phyloP scores from a whole-genome alignment of 2,888 invertebrate genomes.

The Drosophila yooni region DNA sequence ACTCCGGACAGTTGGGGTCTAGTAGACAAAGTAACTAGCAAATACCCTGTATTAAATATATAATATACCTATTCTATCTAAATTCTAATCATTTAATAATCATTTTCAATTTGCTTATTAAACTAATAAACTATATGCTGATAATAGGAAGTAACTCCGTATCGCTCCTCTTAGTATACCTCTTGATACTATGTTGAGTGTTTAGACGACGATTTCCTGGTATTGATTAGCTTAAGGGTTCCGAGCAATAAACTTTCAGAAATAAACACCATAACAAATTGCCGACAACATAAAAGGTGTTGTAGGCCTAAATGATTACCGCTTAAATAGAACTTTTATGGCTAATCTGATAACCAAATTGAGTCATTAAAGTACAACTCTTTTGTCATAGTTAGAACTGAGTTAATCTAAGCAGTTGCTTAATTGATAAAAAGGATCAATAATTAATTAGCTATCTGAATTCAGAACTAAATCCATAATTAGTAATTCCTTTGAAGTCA shows the following conservation, averaged over 20 bases:
- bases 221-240: conserved; percentile 41
- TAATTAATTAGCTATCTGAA: background rate
- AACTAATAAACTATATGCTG: background rate
- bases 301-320: background rate
- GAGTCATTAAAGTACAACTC: background rate
- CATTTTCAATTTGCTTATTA: background rate
- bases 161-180: background rate
- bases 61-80: background rate
- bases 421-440: background rate
- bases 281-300: background rate
- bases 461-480: background rate
- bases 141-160: background rate
- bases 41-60: conserved; percentile 25
- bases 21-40: background rate
- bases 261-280: background rate
- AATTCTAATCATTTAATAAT: background rate
- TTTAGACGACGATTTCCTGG: conserved; percentile 19
- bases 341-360: background rate
- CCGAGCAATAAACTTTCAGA: conserved; percentile 7
- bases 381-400: too few relatives aligned
- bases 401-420: background rate
- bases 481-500: background rate
- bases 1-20: background rate
- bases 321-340: background rate
- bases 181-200: background rate